Base-by-base conservation (phyloP, 2,797 vertebrate genomes). In the Clarias fuscus region DNA sequence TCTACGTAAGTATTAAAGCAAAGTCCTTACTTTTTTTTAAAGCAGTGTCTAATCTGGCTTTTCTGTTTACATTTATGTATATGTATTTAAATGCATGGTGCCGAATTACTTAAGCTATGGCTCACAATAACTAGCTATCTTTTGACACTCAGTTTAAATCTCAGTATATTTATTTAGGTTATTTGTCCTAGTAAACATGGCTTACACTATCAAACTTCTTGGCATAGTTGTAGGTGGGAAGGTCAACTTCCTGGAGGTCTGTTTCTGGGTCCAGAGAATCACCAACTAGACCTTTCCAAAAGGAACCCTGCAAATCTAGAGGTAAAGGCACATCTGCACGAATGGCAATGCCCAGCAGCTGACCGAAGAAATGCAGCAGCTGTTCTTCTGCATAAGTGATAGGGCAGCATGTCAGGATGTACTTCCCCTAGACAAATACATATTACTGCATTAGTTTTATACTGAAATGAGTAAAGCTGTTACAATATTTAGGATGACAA, bases 371-470 rank as follows among this genome's bases (percentile, higher is more conserved):
- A 88, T 99, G 97, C 88, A 99, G 93, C 56, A 99, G 90, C 94
- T 99, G 98, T 90, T 99, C 98, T 91, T 99, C 98, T 2, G 96
- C 96, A 0, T 98, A 99, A 93, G 95, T 98, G 92, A 99, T 97
- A 7, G 97, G 98, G 86, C 96, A 96, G 0, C 98, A 97, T 0
- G 97, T 99, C 93, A 99, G 91, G 90, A 99, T 97, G 89, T 96
- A 98, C 91, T 98, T 99, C 72, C 98, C 98, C 98, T 99, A 92
- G 62, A 88, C 72, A 91, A 76, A 89, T 20, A 24, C 68, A 43
- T 0, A 2, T 24, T 70, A 70, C 14, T 83, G 80, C 70, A 71
- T 30, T 30, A 7, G 20, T 24, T 59, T 75, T 62, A 59, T 80
- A 11, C 27, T 33, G 64, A 58, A 59, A 78, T 59, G 1, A 4